phyloP scores from a whole-genome alignment of 2,797 vertebrate genomes.

The Ptychadena robeensis region DNA sequence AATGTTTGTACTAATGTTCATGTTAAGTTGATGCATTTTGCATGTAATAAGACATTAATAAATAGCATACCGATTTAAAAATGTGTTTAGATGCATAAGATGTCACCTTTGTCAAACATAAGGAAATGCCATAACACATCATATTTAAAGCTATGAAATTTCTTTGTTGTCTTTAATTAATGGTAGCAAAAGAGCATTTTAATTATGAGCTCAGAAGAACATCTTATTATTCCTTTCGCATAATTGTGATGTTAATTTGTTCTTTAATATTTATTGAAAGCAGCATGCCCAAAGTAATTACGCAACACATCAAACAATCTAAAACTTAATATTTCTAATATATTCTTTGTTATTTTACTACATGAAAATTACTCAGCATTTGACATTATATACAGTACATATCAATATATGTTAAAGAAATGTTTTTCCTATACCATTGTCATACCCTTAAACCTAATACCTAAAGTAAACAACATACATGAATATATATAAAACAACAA shows the following conservation, averaged over 20 bases:
- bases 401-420: too few relatives aligned
- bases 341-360: constrained; percentile 16
- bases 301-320: constrained; percentile 76
- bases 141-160: constrained; percentile 68
- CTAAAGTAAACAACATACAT: too few relatives aligned
- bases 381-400: too few relatives aligned
- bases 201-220: constrained; percentile 74
- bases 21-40: not conserved
- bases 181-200: constrained; percentile 74
- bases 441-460: too few relatives aligned
- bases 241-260: constrained; percentile 77
- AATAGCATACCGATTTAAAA: not conserved
- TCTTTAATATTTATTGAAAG: constrained; percentile 78
- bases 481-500: too few relatives aligned
- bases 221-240: constrained; percentile 71
- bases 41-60: not conserved
- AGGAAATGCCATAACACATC: constrained; percentile 63
- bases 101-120: constrained; percentile 57
- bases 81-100: not conserved
- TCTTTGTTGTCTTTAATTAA: constrained; percentile 64
- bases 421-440: too few relatives aligned
- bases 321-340: constrained; percentile 66
- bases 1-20: not conserved
- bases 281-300: constrained; percentile 79
- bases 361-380: constrained; percentile 14